phyloP scores from a whole-genome alignment of 2,888 invertebrate genomes.

The Heterodera filipjevi region DNA sequence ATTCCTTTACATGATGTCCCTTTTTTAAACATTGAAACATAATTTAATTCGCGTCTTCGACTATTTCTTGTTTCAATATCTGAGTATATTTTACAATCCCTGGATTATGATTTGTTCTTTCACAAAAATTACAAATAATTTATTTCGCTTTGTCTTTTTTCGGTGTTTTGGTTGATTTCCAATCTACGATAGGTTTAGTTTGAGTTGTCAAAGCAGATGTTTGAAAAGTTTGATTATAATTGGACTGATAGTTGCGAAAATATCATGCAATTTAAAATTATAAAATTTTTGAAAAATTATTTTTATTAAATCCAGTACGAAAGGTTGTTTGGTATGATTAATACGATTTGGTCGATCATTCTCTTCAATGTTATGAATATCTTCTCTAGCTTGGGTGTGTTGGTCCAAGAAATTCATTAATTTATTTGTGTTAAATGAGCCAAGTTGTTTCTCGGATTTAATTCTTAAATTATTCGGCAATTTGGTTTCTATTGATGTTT shows the following conservation, averaged over 20 bases:
- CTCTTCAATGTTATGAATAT: background rate
- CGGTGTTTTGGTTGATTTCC: background rate
- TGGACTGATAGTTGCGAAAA: background rate
- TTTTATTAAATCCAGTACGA: background rate
- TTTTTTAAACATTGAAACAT: conserved; percentile 3
- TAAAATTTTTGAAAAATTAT: background rate
- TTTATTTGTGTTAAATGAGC: background rate
- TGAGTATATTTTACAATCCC: background rate
- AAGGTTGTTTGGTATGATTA: background rate
- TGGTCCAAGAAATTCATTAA: background rate
- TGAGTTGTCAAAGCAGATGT: background rate
- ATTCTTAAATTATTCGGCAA: background rate
- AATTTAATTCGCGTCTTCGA: background rate
- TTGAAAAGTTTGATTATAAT: background rate
- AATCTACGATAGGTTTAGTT: background rate
- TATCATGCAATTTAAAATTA: background rate
- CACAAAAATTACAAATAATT: background rate
- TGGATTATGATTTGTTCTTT: background rate
- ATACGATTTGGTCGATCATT: background rate
- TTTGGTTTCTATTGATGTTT: background rate
- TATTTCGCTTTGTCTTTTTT: background rate
- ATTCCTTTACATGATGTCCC: background rate
- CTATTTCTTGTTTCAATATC: background rate
- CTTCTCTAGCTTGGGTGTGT: background rate
- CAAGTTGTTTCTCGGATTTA: background rate